Percentiles rank a stretch among this genome's conserved stretches.
These are phyloP conservation scores for Ptilorrhoa leucosticta DNA, from an alignment of 2,113 vertebrate genomes.

Conservation along the genomic window DNA sequence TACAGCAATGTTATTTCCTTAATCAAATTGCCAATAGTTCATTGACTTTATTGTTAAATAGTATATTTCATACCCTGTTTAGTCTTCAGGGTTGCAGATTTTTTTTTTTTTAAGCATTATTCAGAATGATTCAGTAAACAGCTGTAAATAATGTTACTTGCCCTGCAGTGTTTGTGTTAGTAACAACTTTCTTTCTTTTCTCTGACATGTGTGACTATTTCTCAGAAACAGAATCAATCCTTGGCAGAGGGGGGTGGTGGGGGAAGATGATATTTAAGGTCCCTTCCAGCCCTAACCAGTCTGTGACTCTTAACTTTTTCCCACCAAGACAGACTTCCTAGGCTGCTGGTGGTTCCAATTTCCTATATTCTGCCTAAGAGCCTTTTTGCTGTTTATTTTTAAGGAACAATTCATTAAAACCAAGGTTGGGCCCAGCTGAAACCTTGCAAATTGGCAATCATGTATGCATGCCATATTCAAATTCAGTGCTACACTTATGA, in stretches of 20 bases:
- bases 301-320: not conserved
- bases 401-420: not conserved
- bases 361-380: not conserved
- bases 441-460: not conserved
- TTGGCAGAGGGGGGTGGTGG: not conserved
- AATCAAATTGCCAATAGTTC: not conserved
- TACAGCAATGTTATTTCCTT: not conserved
- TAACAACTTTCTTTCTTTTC: not conserved
- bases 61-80: not conserved
- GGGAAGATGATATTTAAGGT: not conserved
- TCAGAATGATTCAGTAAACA: not conserved
- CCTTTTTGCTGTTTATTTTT: not conserved
- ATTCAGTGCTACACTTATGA: not conserved
- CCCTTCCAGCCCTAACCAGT: not conserved
- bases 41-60: slow-evolving; percentile 9
- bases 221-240: not conserved
- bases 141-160: slow-evolving; percentile 8
- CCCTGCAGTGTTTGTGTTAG: not conserved
- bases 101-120: not conserved
- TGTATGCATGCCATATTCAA: not conserved
- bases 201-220: not conserved
- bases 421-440: not conserved
- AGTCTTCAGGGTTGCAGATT: not conserved
- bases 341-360: not conserved
- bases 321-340: not conserved